Conservation (phyloP, 2,113 vertebrate genomes). For the Hyperopisus bebe region DNA sequence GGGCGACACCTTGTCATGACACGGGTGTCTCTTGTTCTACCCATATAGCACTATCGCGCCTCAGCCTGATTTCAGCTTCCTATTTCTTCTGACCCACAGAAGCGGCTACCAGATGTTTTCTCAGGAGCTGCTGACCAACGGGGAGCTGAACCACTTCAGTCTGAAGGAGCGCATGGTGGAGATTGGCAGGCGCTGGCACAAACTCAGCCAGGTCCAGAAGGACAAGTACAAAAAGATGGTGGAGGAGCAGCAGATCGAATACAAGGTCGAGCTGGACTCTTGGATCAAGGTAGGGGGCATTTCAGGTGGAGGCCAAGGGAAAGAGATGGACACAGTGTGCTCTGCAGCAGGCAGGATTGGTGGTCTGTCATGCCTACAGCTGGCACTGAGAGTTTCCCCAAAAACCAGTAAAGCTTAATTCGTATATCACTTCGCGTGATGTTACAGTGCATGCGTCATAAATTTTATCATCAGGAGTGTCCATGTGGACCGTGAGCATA, state of each 20-base stretch:
- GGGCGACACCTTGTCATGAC: not conserved
- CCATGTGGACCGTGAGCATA: not conserved
- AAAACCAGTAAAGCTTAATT: not conserved
- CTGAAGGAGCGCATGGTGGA: constrained; percentile 75
- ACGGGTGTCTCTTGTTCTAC: not conserved
- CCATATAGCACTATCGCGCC: not conserved
- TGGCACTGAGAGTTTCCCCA: not conserved
- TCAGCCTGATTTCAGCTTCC: not conserved
- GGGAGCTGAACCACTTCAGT: constrained; percentile 70
- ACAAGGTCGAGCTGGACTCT: constrained; percentile 61
- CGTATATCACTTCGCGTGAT: not conserved
- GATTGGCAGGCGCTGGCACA: constrained; percentile 71
- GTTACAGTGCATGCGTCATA: not conserved
- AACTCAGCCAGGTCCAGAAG: constrained; percentile 62
- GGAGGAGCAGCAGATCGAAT: constrained; percentile 67
- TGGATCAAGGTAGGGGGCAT: constrained; percentile 62
- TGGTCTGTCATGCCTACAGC: not conserved
- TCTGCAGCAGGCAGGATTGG: not conserved
- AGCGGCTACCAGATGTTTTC: constrained; percentile 77
- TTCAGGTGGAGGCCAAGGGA: not conserved
- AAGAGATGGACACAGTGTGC: not conserved
- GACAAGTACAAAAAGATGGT: constrained; percentile 72
- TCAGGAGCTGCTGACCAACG: constrained; percentile 70
- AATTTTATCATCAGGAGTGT: not conserved
- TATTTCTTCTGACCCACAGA: constrained; percentile 39